Conservation (phyloP, 2,797 vertebrate species). For the Dermochelys coriacea region DNA sequence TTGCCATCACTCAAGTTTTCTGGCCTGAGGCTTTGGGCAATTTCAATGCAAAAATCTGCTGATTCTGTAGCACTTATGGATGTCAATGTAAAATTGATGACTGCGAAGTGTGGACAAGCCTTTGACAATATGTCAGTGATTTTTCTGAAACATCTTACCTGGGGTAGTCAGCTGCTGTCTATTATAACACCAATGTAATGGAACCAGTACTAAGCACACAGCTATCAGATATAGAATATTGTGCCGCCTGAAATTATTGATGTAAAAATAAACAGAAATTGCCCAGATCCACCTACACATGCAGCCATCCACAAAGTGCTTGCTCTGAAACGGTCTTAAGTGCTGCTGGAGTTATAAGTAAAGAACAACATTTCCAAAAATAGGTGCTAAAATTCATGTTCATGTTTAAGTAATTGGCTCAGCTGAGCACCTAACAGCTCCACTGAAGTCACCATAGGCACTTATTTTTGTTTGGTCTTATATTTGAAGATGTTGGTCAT, state of each 20-base stretch:
- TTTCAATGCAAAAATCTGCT: constrained; percentile 10
- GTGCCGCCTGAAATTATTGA: not conserved
- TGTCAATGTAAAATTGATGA: not conserved
- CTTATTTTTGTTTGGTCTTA: not conserved
- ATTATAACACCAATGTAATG: not conserved
- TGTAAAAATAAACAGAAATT: not conserved
- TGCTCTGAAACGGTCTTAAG: not conserved
- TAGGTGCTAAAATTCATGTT: not conserved
- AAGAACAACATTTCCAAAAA: not conserved
- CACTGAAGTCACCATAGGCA: not conserved
- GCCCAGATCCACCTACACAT: not conserved
- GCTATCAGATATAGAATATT: not conserved
- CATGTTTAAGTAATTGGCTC: not conserved
- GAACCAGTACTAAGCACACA: not conserved
- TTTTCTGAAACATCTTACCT: not conserved
- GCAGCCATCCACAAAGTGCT: not conserved
- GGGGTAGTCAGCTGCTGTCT: not conserved
- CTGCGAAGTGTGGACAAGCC: not conserved
- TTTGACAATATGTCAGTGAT: not conserved
- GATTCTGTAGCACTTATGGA: not conserved
- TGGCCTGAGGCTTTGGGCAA: not conserved
- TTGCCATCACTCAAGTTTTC: not conserved
- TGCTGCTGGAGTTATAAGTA: not conserved
- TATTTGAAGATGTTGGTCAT: not conserved
- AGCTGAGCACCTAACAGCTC: not conserved